phyloP scores from a whole-genome alignment of 2,113 vertebrate genomes.

The Grammomys surdaster region DNA sequence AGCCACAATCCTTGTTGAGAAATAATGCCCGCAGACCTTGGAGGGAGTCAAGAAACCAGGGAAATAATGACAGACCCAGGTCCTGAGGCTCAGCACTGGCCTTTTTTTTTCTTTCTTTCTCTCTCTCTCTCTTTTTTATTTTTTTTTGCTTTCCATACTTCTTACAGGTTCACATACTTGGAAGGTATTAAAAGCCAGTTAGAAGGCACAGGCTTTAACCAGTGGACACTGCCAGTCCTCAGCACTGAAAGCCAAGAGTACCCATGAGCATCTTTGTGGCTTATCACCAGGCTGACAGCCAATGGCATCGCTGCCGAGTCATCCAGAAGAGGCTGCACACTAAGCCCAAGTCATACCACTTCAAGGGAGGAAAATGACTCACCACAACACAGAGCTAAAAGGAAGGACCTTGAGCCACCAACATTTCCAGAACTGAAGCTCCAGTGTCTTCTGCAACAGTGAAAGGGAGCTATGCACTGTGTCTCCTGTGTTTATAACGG shows the following conservation, averaged over 20 bases:
- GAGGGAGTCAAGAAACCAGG: background rate
- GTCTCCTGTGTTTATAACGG: background rate
- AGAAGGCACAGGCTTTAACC: background rate
- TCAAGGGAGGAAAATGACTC: slow-evolving; percentile 73
- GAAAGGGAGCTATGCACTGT: background rate
- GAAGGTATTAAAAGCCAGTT: background rate
- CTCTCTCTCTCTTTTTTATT: too few relatives aligned
- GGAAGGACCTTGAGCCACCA: slow-evolving; percentile 35
- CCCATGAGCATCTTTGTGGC: accelerated
- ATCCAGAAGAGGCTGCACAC: background rate
- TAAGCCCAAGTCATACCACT: background rate
- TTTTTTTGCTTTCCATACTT: background rate
- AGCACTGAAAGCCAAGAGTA: background rate
- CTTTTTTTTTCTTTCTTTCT: background rate
- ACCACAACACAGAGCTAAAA: slow-evolving; percentile 48
- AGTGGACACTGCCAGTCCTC: background rate
- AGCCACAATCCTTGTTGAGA: background rate
- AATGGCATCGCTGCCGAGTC: slow-evolving; percentile 2
- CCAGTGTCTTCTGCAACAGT: background rate
- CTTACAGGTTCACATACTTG: background rate
- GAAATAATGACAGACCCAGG: background rate
- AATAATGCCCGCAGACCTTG: background rate
- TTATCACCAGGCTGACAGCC: background rate
- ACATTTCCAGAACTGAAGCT: slow-evolving; percentile 71
- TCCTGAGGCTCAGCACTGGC: background rate